Evolutionary conservation across 2,888 invertebrate genomes (phyloP).

Genomic region (Ochropleura plecta): DNA sequence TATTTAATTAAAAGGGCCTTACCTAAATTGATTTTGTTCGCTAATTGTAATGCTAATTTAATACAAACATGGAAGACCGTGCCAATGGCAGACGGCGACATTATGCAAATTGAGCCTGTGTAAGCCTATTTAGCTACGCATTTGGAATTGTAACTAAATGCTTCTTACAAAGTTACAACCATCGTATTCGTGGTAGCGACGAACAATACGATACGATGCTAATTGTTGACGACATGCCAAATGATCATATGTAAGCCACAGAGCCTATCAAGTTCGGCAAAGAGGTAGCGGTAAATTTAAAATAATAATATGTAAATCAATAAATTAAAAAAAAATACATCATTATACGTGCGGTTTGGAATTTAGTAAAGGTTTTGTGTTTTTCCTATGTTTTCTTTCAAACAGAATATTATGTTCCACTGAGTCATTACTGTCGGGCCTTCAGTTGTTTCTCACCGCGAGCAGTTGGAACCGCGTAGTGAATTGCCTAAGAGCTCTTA

Average conservation of each 20-base stretch:
- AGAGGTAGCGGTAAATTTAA: not conserved
- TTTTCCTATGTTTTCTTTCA: too few relatives aligned
- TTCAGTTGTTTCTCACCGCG: too few relatives aligned
- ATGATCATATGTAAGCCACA: not conserved
- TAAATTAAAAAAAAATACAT: too few relatives aligned
- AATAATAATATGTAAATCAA: too few relatives aligned
- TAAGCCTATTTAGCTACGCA: constrained; percentile 30
- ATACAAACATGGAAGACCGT: constrained; percentile 30
- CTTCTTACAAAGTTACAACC: constrained; percentile 26
- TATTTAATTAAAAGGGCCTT: constrained; percentile 27
- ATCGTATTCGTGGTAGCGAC: constrained; percentile 1
- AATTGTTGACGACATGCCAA: constrained; percentile 6
- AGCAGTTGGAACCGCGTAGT: too few relatives aligned
- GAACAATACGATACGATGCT: constrained; percentile 2
- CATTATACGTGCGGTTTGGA: too few relatives aligned
- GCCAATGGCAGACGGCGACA: constrained; percentile 36
- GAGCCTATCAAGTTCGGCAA: not conserved
- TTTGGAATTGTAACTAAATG: constrained; percentile 19
- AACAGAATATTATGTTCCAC: too few relatives aligned
- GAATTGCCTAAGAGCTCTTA: too few relatives aligned
- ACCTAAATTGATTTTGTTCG: constrained; percentile 27
- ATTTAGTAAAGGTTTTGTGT: too few relatives aligned
- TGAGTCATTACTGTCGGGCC: too few relatives aligned
- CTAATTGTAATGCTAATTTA: constrained; percentile 53
- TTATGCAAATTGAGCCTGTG: constrained; percentile 43